These are phyloP conservation scores for Pogonocherus hispidulus DNA, from an alignment of 2,888 invertebrate species.

Conservation along the genomic window DNA sequence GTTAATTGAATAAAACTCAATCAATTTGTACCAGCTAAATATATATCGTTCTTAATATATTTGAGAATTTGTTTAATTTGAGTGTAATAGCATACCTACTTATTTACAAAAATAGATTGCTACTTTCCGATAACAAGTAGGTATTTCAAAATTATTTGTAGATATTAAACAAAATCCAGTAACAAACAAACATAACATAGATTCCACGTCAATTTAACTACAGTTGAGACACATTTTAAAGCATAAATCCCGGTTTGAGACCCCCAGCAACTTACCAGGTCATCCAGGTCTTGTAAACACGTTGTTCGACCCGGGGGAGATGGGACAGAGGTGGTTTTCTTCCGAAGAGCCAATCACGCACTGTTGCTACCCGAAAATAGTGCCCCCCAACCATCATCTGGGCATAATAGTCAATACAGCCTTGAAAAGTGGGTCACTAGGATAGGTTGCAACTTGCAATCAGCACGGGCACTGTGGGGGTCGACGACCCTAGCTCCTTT, in stretches of 20 bases:
- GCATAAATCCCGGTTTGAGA: background rate
- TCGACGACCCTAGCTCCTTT: conserved; percentile 61
- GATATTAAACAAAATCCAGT: no score
- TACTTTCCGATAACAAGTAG: no score
- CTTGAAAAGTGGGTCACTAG: conserved; percentile 66
- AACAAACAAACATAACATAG: no score
- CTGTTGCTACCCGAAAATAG: conserved; percentile 35
- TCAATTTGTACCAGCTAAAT: no score
- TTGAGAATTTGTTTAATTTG: no score
- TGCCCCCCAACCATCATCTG: conserved; percentile 20
- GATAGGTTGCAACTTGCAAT: conserved; percentile 57
- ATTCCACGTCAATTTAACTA: no score
- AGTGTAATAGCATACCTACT: no score
- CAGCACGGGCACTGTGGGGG: conserved; percentile 52
- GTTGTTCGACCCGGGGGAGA: conserved; percentile 5
- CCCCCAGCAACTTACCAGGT: background rate
- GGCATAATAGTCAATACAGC: conserved; percentile 64
- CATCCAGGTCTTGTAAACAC: conserved; percentile 16
- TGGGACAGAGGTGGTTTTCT: conserved; percentile 7
- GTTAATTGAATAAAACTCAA: no score
- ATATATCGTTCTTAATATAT: no score
- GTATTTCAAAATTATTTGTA: no score
- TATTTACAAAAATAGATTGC: no score
- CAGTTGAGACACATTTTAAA: background rate
- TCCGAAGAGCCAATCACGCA: conserved; percentile 17